Evolutionary conservation across 2,113 vertebrate species (phyloP).

Genomic region (Tachycineta bicolor): DNA sequence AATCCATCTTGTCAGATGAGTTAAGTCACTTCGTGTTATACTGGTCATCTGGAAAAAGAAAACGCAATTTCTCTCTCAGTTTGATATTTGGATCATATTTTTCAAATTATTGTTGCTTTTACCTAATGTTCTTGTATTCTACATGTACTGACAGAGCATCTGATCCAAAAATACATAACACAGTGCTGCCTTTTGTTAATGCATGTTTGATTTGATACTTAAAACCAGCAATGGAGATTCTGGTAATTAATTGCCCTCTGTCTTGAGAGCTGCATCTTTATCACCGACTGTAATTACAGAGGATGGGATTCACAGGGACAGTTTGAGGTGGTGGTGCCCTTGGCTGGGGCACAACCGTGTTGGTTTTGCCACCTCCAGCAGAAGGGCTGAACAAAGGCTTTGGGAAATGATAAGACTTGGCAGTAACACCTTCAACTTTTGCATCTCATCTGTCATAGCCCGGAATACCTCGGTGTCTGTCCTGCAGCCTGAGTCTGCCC

Average conservation of each 20-base stretch:
- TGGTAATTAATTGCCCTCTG: neutral
- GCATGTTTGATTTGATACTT: neutral
- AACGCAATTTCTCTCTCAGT: neutral
- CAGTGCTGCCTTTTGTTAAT: neutral
- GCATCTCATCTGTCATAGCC: neutral
- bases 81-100: conserved; percentile 13
- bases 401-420: neutral
- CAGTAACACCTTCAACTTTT: neutral
- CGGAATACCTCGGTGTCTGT: neutral
- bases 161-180: neutral
- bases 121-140: neutral
- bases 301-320: neutral
- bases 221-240: neutral
- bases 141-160: neutral
- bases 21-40: conserved; percentile 40
- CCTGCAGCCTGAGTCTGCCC: neutral
- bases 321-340: neutral
- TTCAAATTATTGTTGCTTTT: conserved; percentile 13
- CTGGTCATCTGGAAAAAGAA: conserved; percentile 29
- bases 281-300: neutral
- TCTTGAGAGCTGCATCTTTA: neutral
- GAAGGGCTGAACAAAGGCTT: neutral
- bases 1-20: conserved; percentile 65
- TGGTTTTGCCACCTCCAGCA: neutral
- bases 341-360: accelerated